Conservation (phyloP, 2,113 vertebrate species). For the Python bivittatus region DNA sequence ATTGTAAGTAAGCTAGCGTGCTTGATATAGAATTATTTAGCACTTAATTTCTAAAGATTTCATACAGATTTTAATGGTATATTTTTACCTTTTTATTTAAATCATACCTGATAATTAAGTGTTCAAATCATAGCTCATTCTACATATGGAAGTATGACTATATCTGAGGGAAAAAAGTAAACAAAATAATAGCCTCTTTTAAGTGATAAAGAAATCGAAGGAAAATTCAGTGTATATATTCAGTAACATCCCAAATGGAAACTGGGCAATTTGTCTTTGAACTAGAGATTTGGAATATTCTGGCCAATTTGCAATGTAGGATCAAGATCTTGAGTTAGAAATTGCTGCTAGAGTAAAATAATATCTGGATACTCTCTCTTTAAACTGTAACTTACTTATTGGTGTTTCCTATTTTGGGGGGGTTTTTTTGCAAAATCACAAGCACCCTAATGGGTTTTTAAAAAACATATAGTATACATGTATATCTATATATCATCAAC, state of each 20-base stretch:
- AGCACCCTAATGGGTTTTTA: constrained; percentile 61
- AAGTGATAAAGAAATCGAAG: constrained; percentile 62
- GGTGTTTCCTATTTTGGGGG: too few species aligned
- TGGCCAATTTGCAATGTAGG: constrained; percentile 41
- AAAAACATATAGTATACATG: constrained; percentile 55
- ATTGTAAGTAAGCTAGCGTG: constrained; percentile 67
- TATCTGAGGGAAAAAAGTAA: constrained; percentile 64
- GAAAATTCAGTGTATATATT: constrained; percentile 57
- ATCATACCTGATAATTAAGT: constrained; percentile 77
- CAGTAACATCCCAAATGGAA: constrained; percentile 52
- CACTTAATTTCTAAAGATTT: constrained; percentile 75
- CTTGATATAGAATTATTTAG: constrained; percentile 74
- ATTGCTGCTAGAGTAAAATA: constrained; percentile 64
- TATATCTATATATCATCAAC: constrained; percentile 63
- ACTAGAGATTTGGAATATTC: neutral
- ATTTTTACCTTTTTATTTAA: constrained; percentile 80
- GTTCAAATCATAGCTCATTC: constrained; percentile 75
- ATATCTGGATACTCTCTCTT: constrained; percentile 74
- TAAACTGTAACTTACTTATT: constrained; percentile 66
- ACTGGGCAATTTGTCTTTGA: constrained; percentile 23
- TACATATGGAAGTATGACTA: constrained; percentile 69
- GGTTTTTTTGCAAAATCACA: constrained; percentile 51
- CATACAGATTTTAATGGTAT: constrained; percentile 80
- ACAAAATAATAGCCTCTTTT: constrained; percentile 56
- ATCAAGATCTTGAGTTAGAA: constrained; percentile 45